These are phyloP conservation scores for Heliconius hortense DNA, from an alignment of 2,888 invertebrate genomes.

Conservation along the genomic window DNA sequence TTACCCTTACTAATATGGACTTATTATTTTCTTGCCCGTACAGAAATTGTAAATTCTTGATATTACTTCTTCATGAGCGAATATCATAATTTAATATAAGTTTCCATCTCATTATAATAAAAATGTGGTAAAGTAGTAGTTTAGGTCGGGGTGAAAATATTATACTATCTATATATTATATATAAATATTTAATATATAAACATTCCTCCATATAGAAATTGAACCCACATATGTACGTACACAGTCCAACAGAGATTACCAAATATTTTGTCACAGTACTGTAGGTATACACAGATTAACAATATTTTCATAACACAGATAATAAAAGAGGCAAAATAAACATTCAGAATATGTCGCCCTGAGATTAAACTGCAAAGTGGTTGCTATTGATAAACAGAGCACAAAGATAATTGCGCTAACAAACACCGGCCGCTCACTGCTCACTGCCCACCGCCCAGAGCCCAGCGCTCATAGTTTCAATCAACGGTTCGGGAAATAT, in stretches of 20 bases:
- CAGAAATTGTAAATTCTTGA: slow-evolving; percentile 1
- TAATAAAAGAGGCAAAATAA: background rate
- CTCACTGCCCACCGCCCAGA: slow-evolving; percentile 13
- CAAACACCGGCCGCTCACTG: slow-evolving; percentile 29
- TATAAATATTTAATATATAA: no score
- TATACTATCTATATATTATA: no score
- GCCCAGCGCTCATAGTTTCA: slow-evolving; percentile 25
- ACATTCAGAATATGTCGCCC: slow-evolving; percentile 12
- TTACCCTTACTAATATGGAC: slow-evolving; percentile 13
- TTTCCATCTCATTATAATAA: background rate
- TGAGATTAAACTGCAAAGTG: slow-evolving; percentile 26
- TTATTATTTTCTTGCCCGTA: slow-evolving; percentile 4
- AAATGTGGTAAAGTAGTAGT: no score
- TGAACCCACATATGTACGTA: background rate
- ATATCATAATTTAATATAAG: background rate
- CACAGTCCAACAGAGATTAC: background rate
- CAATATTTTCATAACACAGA: background rate
- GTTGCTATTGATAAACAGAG: slow-evolving; percentile 31
- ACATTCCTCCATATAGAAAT: no score
- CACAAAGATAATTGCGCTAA: slow-evolving; percentile 31
- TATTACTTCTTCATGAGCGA: background rate
- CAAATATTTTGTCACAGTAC: background rate
- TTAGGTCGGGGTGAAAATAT: no score
- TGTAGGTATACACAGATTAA: background rate
- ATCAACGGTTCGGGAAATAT: slow-evolving; percentile 25